Conservation (phyloP, 2,797 vertebrate genomes). For the Sebastes vulpes region DNA sequence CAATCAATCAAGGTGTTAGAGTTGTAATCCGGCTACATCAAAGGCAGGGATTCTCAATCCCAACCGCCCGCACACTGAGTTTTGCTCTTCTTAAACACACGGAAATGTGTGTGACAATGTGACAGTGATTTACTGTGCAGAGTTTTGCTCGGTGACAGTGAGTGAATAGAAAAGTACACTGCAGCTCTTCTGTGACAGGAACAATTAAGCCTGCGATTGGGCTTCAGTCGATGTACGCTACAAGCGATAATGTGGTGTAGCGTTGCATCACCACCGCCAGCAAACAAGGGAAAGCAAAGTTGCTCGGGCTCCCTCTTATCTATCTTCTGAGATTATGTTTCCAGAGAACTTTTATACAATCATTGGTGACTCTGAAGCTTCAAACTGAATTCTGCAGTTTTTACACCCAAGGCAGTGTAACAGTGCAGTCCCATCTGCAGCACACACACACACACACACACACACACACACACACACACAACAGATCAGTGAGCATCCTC, state of each 20-base stretch:
- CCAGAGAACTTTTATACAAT: conserved; percentile 60
- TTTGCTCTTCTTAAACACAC: conserved; percentile 3
- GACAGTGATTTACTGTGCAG: conserved; percentile 71
- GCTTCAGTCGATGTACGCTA: conserved; percentile 13
- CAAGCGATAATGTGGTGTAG: conserved; percentile 29
- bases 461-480: neutral
- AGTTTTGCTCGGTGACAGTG: conserved; percentile 39
- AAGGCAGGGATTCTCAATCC: conserved; percentile 22
- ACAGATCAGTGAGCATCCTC: conserved; percentile 53
- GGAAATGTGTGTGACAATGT: conserved; percentile 47
- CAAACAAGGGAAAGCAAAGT: conserved; percentile 36
- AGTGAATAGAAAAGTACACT: conserved; percentile 55
- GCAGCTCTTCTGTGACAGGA: conserved; percentile 62
- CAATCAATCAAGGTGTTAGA: conserved; percentile 61
- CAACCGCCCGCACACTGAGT: neutral
- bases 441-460: too few relatives aligned
- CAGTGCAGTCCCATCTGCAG: conserved; percentile 38
- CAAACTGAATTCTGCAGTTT: conserved; percentile 61
- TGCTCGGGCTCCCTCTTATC: conserved; percentile 41
- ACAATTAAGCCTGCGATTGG: conserved; percentile 53
- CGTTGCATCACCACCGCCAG: conserved; percentile 46
- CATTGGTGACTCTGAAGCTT: conserved; percentile 51
- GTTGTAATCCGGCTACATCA: conserved; percentile 41
- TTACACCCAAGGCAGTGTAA: conserved; percentile 49
- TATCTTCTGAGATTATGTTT: conserved; percentile 58